Evolutionary conservation across 2,888 invertebrate genomes (phyloP).

Genomic region (Drosophila paramelanica): DNA sequence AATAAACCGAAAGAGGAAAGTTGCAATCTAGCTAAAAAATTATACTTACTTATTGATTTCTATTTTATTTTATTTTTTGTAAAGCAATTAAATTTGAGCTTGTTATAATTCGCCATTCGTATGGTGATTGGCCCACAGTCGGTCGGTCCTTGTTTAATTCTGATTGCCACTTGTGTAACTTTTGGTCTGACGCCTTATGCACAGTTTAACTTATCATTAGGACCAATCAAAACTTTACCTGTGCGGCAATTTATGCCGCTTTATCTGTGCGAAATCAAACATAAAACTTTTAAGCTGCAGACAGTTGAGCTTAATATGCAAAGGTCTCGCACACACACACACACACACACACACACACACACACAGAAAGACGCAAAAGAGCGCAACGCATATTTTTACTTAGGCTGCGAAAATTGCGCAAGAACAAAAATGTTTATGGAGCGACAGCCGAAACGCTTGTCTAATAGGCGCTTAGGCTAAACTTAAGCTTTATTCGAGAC

Average conservation of each 20-base stretch:
- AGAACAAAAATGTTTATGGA: constrained; percentile 29
- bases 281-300: constrained; percentile 74
- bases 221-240: constrained; percentile 77
- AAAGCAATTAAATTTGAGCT: background rate
- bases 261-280: constrained; percentile 78
- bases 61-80: too few relatives aligned
- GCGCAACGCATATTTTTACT: constrained; percentile 40
- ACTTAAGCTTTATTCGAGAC: constrained; percentile 60
- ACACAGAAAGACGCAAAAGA: constrained; percentile 29
- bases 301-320: constrained; percentile 77
- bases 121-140: background rate
- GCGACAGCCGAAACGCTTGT: constrained; percentile 34
- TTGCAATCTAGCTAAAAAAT: background rate
- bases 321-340: constrained; percentile 30
- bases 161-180: constrained; percentile 47
- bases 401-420: constrained; percentile 25
- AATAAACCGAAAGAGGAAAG: constrained; percentile 13
- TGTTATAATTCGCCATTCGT: background rate
- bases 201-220: constrained; percentile 73
- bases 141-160: background rate
- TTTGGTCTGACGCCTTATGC: constrained; percentile 36
- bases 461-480: constrained; percentile 61
- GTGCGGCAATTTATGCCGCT: constrained; percentile 71
- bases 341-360: constrained; percentile 9
- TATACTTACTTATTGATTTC: background rate